phyloP scores from a whole-genome alignment of 2,888 invertebrate species.

The Stegana nigrithorax region DNA sequence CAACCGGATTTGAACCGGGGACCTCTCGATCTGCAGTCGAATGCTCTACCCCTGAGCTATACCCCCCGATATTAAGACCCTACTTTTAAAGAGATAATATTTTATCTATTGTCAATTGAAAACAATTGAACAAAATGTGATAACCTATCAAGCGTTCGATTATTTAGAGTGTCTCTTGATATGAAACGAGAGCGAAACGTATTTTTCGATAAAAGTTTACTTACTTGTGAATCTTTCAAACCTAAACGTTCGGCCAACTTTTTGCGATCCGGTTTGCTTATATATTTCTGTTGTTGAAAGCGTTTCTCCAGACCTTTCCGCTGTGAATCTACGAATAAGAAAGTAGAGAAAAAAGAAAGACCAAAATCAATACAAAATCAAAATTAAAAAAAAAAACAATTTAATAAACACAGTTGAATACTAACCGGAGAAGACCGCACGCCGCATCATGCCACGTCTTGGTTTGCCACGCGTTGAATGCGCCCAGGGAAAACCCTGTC shows the following conservation, averaged over 20 bases:
- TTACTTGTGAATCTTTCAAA: constrained; percentile 96
- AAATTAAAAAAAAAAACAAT: constrained; percentile 7
- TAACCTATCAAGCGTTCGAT: too few species aligned
- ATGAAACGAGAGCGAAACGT: too few species aligned
- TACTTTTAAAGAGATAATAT: too few species aligned
- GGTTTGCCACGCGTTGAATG: constrained; percentile 93
- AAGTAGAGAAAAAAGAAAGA: too few species aligned
- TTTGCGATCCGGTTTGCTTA: constrained; percentile 98
- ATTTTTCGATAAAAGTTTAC: too few species aligned
- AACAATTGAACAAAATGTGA: too few species aligned
- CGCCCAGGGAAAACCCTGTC: constrained; percentile 85
- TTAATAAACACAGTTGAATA: constrained; percentile 30
- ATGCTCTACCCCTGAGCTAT: constrained; percentile 53
- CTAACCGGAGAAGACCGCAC: constrained; percentile 89
- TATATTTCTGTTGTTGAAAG: constrained; percentile 98
- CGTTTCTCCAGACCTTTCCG: constrained; percentile 94
- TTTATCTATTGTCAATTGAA: too few species aligned
- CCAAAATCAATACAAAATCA: constrained; percentile 10
- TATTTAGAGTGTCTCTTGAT: too few species aligned
- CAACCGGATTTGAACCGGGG: constrained; percentile 63
- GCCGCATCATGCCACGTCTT: constrained; percentile 94
- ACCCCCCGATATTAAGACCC: too few species aligned
- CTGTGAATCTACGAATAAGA: constrained; percentile 94
- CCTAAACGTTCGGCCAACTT: constrained; percentile 96
- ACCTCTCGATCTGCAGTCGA: constrained; percentile 55